These are phyloP conservation scores for Ectropis crepuscularia DNA, from an alignment of 2,888 invertebrate species.

Conservation along the genomic window DNA sequence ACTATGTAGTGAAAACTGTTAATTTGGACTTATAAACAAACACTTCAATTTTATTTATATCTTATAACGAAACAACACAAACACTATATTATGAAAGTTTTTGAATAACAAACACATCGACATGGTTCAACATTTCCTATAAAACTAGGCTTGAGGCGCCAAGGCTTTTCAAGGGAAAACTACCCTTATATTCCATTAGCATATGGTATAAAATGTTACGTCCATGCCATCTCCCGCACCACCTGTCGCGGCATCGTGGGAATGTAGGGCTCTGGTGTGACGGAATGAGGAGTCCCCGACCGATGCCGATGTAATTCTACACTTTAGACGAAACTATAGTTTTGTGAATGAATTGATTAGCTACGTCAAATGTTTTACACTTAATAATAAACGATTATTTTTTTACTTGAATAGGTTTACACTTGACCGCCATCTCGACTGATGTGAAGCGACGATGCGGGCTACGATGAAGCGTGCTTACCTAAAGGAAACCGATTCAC, in stretches of 20 bases:
- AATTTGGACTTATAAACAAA: no score
- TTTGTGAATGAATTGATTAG: conserved; percentile 7
- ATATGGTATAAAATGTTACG: conserved; percentile 20
- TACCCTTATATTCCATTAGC: neutral
- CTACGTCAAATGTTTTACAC: no score
- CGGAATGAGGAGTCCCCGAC: conserved; percentile 41
- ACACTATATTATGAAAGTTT: no score
- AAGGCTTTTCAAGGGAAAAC: conserved; percentile 16
- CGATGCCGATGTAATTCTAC: conserved; percentile 13
- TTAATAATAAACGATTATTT: no score
- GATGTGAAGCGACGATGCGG: no score
- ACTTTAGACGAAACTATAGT: conserved; percentile 1
- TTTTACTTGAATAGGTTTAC: no score
- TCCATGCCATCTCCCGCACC: conserved; percentile 37
- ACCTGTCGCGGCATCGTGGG: conserved; percentile 68
- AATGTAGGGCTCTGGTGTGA: conserved; percentile 48
- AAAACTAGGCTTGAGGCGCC: conserved; percentile 13
- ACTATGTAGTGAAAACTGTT: no score
- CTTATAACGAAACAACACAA: no score
- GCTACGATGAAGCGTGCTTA: no score
- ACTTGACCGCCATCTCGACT: no score
- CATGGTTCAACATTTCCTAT: conserved; percentile 17
- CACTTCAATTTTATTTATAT: no score
- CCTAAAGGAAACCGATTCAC: no score
- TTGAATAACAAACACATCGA: neutral